Evolutionary conservation across 2,113 vertebrate species (phyloP).

Genomic region (Pachyramphus minor): DNA sequence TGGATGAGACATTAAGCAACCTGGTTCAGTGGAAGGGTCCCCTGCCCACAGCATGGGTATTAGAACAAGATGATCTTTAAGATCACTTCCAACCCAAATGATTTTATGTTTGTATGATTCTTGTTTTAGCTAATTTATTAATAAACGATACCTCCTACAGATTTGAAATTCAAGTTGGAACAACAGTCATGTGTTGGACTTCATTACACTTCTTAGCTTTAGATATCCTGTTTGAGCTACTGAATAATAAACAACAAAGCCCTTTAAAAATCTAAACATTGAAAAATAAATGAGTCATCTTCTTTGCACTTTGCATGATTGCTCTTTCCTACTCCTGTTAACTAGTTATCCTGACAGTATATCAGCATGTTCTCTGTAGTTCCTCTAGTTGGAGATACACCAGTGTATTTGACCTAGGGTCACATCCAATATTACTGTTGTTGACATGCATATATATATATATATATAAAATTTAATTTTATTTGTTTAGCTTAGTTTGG

Average conservation of each 20-base stretch:
- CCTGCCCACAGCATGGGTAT: too few relatives aligned
- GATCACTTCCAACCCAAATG: background rate
- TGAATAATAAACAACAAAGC: background rate
- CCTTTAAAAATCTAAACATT: background rate
- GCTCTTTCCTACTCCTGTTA: background rate
- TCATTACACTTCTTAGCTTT: background rate
- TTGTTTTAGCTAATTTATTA: background rate
- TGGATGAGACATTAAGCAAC: background rate
- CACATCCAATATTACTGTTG: background rate
- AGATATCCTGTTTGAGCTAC: background rate
- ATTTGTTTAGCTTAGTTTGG: background rate
- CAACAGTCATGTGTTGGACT: background rate
- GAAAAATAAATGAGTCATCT: background rate
- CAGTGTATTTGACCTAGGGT: background rate
- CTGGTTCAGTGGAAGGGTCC: background rate
- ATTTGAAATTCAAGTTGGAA: background rate
- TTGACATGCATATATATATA: background rate
- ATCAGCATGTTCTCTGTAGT: background rate
- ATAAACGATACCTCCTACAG: background rate
- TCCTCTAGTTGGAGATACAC: background rate
- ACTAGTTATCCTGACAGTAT: background rate
- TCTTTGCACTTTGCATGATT: background rate
- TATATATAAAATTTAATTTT: background rate
- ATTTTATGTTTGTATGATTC: background rate
- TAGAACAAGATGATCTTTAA: background rate